A percentile compares a stretch with the other conserved stretches of the same genome.
These are phyloP conservation scores for Progne subis DNA, from an alignment of 2,113 vertebrate genomes.

Conservation along the genomic window DNA sequence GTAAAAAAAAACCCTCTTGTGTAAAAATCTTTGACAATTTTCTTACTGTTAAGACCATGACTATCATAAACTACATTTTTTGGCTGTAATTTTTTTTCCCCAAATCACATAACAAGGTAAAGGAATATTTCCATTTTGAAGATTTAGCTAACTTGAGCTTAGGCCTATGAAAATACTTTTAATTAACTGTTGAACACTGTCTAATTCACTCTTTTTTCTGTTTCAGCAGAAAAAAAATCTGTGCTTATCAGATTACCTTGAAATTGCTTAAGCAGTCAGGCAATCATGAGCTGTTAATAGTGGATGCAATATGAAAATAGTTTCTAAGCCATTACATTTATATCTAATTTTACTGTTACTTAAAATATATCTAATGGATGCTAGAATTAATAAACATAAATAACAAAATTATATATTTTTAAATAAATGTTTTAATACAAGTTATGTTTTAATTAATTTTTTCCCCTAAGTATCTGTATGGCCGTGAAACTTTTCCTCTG, in stretches of 20 bases:
- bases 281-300: background rate
- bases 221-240: background rate
- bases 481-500: background rate
- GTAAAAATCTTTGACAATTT: background rate
- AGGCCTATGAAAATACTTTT: background rate
- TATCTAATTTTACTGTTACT: background rate
- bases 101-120: background rate
- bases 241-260: background rate
- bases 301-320: background rate
- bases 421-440: background rate
- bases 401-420: background rate
- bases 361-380: background rate
- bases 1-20: rapidly evolving
- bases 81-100: rapidly evolving
- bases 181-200: background rate
- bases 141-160: background rate
- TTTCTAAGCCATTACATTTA: background rate
- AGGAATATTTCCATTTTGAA: background rate
- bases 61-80: background rate
- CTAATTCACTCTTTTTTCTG: background rate
- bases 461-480: background rate
- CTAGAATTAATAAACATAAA: background rate
- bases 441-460: background rate
- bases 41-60: background rate
- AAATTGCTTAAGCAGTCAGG: background rate